phyloP scores from a whole-genome alignment of 2,113 vertebrate genomes.

The Rostratula benghalensis region DNA sequence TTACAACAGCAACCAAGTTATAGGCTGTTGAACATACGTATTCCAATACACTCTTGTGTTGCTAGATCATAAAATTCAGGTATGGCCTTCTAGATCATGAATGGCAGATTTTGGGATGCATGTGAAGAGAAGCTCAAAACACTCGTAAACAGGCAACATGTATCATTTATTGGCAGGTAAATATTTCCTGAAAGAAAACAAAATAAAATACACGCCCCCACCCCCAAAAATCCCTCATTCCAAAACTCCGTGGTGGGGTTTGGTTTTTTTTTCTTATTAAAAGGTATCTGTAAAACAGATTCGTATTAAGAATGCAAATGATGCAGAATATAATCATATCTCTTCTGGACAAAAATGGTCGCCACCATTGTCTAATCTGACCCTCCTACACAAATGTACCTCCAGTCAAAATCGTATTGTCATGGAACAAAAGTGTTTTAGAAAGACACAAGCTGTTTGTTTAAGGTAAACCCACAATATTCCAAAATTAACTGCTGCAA shows the following conservation, averaged over 20 bases:
- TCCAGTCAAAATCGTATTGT: background rate
- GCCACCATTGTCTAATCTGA: background rate
- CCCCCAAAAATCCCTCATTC: background rate
- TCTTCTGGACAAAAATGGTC: background rate
- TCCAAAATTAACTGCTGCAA: background rate
- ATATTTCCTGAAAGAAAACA: background rate
- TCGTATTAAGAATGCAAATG: background rate
- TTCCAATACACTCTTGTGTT: background rate
- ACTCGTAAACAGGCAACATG: background rate
- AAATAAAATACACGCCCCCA: no score
- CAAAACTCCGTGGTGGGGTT: background rate
- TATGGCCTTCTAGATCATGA: background rate
- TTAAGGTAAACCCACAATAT: background rate
- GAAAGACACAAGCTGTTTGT: background rate
- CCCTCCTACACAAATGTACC: background rate
- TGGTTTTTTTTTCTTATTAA: background rate
- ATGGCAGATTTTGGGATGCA: background rate
- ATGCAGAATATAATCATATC: background rate
- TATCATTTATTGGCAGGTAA: background rate
- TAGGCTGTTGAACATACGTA: background rate
- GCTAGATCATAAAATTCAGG: background rate
- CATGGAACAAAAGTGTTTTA: background rate
- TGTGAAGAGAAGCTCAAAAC: background rate
- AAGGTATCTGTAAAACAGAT: background rate
- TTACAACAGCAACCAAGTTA: background rate